Evolutionary conservation across 2,113 vertebrate species (phyloP), one percentile per base, ranked within the genome.

Genomic region (Austrofundulus limnaeus): DNA sequence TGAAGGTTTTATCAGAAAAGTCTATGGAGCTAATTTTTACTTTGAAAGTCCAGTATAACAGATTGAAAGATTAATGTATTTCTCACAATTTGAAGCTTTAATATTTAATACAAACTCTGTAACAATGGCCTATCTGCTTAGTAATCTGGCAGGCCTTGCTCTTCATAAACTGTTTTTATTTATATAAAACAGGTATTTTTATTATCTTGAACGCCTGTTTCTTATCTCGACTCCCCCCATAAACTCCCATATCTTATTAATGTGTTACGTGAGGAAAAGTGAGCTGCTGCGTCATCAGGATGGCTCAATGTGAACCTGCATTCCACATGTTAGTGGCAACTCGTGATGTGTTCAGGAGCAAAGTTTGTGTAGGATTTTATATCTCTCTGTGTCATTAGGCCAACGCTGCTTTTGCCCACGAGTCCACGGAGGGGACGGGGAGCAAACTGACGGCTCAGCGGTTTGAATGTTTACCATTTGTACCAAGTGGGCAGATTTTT

Each of bases 401-500:
- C 37, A 2, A 54, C 66, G 7, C 66, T 24, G 47, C 17, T 48
- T 11, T 72, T 70, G 69, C 70, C 57, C 68, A 75, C 61, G 75
- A 71, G 81, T 84, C 54, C 31, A 8, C 31, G 72, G 79, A 77
- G 68, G 47, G 59, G 72, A 84, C 76, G 80, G 82, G 76, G 43
- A 70, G 67, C 78, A 91, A 93, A 88, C 85, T 61, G 59, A 83
- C 82, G 80, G 88, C 85, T 94, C 92, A 93, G 91, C 90, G 24
- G 87, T 92, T 94, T 88, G 88, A 90, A 85, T 89, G 84, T 88
- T 88, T 83, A 87, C 75, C 76, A 74, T 90, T 90, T 91, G 89
- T 81, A 91, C 90, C 83, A 89, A 89, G 88, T 89, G 85, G 77
- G 89, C 91, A 94, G 93, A 94, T 93, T 94, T 93, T 93, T 94